Conservation (phyloP, 1,140 invertebrate species). For the Copidosoma floridanum region DNA sequence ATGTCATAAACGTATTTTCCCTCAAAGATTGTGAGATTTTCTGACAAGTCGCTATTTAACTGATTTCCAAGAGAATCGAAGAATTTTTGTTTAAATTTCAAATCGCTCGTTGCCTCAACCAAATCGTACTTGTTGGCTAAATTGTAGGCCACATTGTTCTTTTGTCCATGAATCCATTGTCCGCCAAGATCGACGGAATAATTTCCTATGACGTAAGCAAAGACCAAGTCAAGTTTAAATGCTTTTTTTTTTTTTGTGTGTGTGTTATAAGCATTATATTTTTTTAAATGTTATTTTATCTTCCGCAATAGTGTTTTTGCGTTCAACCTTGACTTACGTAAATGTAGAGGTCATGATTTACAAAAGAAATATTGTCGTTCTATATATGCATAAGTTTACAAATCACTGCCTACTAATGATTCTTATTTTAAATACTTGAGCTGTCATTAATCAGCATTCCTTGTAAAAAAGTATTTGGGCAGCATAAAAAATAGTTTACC, state of each 20-base stretch:
- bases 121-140: constrained; percentile 55
- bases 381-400: too few species aligned
- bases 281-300: too few species aligned
- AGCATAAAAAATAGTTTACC: constrained; percentile 35
- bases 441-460: too few species aligned
- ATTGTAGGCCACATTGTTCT: constrained; percentile 66
- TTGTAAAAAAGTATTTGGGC: background rate
- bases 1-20: constrained; percentile 29
- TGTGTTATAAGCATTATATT: too few species aligned
- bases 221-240: constrained; percentile 16
- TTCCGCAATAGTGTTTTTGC: background rate
- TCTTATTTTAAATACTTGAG: too few species aligned
- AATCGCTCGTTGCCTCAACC: constrained; percentile 1
- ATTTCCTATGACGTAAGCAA: constrained; percentile 51
- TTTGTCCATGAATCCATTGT: constrained; percentile 81
- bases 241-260: too few species aligned
- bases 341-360: too few species aligned
- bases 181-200: constrained; percentile 76
- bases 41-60: background rate
- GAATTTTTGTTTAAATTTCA: constrained; percentile 56
- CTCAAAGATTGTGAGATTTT: constrained; percentile 32
- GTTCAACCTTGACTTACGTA: too few species aligned
- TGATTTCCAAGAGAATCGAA: constrained; percentile 42
- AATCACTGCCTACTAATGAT: too few species aligned
- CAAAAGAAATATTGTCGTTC: too few species aligned